Evolutionary conservation across 2,113 vertebrate genomes (phyloP).

Genomic region (Semnopithecus entellus): DNA sequence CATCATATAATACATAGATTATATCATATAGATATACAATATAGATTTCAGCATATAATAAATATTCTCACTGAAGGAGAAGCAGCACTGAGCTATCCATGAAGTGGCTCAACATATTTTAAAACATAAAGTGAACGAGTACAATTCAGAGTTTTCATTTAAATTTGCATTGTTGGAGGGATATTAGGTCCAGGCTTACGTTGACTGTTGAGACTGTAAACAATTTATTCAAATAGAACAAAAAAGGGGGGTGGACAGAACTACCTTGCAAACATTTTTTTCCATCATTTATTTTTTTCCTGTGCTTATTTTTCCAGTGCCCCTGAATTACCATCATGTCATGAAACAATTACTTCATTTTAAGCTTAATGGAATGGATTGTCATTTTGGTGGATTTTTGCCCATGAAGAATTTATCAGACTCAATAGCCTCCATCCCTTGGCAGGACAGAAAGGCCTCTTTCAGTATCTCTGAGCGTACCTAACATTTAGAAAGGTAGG

Average conservation of each 20-base stretch:
- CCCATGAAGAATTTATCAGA: conserved; percentile 55
- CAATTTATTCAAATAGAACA: neutral
- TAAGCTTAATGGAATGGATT: neutral
- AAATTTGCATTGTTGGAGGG: neutral
- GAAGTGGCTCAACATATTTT: neutral
- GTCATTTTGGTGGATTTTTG: neutral
- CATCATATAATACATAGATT: neutral
- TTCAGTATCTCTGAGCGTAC: conserved; percentile 70
- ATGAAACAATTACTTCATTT: neutral
- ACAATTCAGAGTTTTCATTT: neutral
- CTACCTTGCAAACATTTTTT: neutral
- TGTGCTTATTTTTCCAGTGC: neutral
- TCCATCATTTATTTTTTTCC: neutral
- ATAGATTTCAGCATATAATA: neutral
- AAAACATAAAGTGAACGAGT: neutral
- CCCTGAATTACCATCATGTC: neutral
- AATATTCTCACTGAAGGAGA: neutral
- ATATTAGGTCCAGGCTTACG: neutral
- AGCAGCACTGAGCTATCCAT: neutral
- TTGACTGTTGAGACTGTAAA: neutral
- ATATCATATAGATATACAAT: neutral
- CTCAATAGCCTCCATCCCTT: conserved; percentile 1
- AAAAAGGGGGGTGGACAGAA: neutral
- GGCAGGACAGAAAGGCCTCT: conserved; percentile 66
- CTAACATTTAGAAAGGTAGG: conserved; percentile 77